A percentile compares a stretch with the other conserved stretches of the same genome.
phyloP scores from a whole-genome alignment of 1,140 invertebrate genomes.

The Schlechtendalia chinensis region DNA sequence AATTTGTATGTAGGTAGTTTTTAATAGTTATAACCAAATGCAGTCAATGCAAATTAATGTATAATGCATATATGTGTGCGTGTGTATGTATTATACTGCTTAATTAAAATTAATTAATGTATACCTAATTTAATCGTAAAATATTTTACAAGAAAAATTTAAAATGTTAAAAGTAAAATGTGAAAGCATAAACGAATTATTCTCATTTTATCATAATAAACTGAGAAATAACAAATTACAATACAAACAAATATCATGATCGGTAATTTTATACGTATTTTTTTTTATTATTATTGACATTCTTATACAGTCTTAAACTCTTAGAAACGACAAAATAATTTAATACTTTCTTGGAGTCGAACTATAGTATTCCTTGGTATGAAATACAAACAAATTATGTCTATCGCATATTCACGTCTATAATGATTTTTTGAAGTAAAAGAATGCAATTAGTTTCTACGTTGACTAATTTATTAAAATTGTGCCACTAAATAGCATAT shows the following conservation, averaged over 20 bases:
- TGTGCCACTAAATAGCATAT: too few relatives aligned
- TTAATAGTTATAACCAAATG: too few relatives aligned
- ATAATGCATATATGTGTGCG: too few relatives aligned
- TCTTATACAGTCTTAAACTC: neutral
- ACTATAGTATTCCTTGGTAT: neutral
- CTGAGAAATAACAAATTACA: too few relatives aligned
- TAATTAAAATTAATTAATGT: too few relatives aligned
- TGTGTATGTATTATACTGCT: too few relatives aligned
- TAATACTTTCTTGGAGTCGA: neutral
- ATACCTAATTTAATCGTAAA: too few relatives aligned
- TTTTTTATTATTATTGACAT: neutral
- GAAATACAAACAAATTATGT: neutral
- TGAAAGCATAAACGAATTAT: slow-evolving; percentile 32
- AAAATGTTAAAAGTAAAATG: neutral
- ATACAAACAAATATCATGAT: slow-evolving; percentile 23
- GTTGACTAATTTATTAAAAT: neutral
- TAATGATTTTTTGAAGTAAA: neutral
- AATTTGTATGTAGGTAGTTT: too few relatives aligned
- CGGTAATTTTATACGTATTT: slow-evolving; percentile 11
- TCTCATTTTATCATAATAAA: neutral
- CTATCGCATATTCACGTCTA: too few relatives aligned
- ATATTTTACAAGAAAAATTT: neutral
- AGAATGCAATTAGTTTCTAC: neutral
- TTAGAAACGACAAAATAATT: neutral
- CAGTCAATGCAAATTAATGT: too few relatives aligned